These are phyloP conservation scores for Vireo griseus DNA, from an alignment of 2,797 vertebrate genomes.

Conservation along the genomic window DNA sequence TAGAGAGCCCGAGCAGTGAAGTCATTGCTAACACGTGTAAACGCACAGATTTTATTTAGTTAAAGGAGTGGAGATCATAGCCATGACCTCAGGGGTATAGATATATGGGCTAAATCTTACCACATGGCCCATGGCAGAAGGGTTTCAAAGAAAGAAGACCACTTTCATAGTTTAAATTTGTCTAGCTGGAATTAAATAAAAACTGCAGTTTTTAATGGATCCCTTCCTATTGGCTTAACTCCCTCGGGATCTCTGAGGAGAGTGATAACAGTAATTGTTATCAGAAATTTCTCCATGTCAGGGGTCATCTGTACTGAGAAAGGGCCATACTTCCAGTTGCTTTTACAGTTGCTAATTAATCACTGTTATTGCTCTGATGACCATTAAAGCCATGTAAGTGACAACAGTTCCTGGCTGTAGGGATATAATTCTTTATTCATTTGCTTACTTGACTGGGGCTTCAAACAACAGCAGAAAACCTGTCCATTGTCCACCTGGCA, in stretches of 20 bases:
- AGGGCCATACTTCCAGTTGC: neutral
- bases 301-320: neutral
- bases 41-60: neutral
- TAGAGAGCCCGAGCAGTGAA: neutral
- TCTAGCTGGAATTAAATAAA: neutral
- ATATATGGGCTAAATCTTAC: neutral
- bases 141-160: neutral
- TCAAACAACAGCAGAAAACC: neutral
- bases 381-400: neutral
- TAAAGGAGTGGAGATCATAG: neutral
- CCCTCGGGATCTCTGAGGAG: neutral
- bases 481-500: rapidly evolving
- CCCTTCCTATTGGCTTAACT: neutral
- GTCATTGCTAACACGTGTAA: neutral
- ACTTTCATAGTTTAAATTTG: neutral
- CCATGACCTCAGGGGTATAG: rapidly evolving
- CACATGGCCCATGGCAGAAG: neutral
- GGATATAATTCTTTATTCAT: neutral
- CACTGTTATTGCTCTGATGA: neutral
- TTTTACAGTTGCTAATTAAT: neutral
- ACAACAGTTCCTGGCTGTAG: neutral
- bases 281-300: neutral
- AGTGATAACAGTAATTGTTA: neutral
- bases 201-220: neutral
- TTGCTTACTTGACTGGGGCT: neutral